These are phyloP conservation scores for Austrolebias charrua DNA, from an alignment of 2,797 vertebrate genomes.

Conservation along the genomic window DNA sequence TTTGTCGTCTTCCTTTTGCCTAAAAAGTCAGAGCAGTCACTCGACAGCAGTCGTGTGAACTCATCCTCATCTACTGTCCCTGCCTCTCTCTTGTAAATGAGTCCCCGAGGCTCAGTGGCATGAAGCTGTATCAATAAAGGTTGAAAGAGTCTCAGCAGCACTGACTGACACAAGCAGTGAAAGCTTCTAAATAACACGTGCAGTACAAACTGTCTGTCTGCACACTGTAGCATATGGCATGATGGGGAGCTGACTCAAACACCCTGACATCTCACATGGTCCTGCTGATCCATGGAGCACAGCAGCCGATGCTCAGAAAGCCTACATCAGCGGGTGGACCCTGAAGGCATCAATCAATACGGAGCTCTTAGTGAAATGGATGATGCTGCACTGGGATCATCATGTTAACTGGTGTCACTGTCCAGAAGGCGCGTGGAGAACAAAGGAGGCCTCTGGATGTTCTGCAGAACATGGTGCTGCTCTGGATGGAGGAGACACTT, in stretches of 20 bases:
- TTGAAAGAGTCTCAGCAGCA: slow-evolving; percentile 10
- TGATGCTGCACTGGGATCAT: slow-evolving; percentile 38
- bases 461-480: not conserved
- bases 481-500: not conserved
- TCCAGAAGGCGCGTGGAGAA: slow-evolving; percentile 59
- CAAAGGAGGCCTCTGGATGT: slow-evolving; percentile 62
- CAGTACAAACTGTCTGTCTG: not conserved
- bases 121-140: no score
- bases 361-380: slow-evolving; percentile 43
- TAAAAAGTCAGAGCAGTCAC: slow-evolving; percentile 10
- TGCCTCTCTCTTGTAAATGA: not conserved
- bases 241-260: slow-evolving; percentile 35
- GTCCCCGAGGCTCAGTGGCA: no score
- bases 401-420: slow-evolving; percentile 45
- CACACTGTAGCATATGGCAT: slow-evolving; percentile 38
- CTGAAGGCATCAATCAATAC: slow-evolving; percentile 51
- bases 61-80: not conserved
- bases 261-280: slow-evolving; percentile 24
- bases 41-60: slow-evolving; percentile 29
- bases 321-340: slow-evolving; percentile 22
- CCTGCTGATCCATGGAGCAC: not conserved
- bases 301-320: slow-evolving; percentile 8
- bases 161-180: no score
- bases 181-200: no score
- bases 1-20: no score